Conservation (phyloP, 2,113 vertebrate species). For the Noctilio leporinus region DNA sequence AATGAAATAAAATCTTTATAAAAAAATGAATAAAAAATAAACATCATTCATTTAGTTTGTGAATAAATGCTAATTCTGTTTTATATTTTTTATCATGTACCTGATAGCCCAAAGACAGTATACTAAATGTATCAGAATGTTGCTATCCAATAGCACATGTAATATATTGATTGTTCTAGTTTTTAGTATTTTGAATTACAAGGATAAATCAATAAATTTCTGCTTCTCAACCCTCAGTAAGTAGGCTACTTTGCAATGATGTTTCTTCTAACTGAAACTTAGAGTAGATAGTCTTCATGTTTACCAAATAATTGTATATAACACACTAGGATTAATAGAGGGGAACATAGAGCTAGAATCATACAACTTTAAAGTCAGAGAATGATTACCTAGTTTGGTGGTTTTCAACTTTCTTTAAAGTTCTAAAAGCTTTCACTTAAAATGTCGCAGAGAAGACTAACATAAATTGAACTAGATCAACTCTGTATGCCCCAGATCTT, state of each 20-base stretch:
- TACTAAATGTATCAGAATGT: not conserved
- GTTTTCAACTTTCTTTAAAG: not conserved
- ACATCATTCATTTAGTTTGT: slow-evolving; percentile 43
- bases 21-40: too few relatives aligned
- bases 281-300: not conserved
- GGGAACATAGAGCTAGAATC: not conserved
- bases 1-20: too few relatives aligned
- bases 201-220: not conserved
- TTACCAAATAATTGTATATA: not conserved
- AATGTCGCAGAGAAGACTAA: not conserved
- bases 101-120: not conserved
- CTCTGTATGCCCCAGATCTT: not conserved
- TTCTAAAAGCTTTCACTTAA: not conserved
- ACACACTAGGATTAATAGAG: not conserved
- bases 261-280: not conserved
- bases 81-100: not conserved
- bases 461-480: not conserved
- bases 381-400: not conserved
- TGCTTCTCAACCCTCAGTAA: not conserved
- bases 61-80: slow-evolving; percentile 8
- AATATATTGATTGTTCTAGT: not conserved
- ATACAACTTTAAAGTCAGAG: not conserved
- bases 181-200: slow-evolving; percentile 21
- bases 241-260: not conserved
- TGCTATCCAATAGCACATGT: not conserved